A percentile compares a stretch with the other conserved stretches of the same genome.
Conservation (phyloP, 2,113 vertebrate species). For the Prunella himalayana region DNA sequence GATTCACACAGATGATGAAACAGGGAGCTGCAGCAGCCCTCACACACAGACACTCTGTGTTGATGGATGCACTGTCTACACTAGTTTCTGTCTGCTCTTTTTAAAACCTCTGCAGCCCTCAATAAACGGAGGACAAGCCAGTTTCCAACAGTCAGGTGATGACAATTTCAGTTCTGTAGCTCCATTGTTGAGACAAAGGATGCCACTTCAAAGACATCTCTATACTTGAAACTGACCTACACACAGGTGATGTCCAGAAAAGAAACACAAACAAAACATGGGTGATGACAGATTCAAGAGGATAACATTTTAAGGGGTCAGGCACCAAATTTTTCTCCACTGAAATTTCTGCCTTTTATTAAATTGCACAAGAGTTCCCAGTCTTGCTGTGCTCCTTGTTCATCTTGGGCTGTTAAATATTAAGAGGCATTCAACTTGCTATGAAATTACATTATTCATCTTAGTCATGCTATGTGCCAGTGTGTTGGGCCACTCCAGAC, state of each 20-base stretch:
- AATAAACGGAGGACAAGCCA: background rate
- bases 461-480: background rate
- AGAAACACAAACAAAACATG: background rate
- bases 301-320: background rate
- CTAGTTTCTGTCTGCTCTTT: background rate
- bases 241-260: background rate
- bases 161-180: background rate
- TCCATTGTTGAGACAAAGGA: background rate
- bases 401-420: background rate
- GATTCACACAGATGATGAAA: background rate
- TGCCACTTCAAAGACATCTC: background rate
- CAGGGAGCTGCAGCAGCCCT: background rate
- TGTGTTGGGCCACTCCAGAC: background rate
- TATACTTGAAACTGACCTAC: background rate
- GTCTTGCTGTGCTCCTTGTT: background rate
- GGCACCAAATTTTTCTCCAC: background rate
- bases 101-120: background rate
- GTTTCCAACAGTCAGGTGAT: background rate
- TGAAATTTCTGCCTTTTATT: background rate
- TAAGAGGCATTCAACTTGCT: background rate
- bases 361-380: background rate
- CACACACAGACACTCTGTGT: accelerated
- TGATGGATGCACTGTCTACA: background rate
- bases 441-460: background rate
- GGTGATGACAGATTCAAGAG: background rate